Evolutionary conservation across 2,888 invertebrate species (phyloP).

Genomic region (Drosophila mulleri): DNA sequence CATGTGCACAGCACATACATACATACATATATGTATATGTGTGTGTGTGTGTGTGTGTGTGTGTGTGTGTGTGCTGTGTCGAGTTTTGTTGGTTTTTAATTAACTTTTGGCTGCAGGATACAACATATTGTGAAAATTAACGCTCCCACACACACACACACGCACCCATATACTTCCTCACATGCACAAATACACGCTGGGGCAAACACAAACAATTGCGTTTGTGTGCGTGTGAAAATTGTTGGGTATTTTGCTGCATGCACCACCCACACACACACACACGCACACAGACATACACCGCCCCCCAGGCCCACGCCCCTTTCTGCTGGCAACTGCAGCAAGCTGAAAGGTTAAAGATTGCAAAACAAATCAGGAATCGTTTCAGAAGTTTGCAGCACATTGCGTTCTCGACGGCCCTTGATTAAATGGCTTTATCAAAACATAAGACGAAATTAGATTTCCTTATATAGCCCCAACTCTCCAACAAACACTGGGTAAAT

Average conservation of each 20-base stretch:
- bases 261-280: background rate
- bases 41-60: slow-evolving; percentile 6
- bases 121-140: slow-evolving; percentile 84
- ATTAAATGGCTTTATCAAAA: slow-evolving; percentile 36
- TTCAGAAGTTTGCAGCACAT: slow-evolving; percentile 19
- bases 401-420: slow-evolving; percentile 23
- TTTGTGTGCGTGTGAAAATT: slow-evolving; percentile 47
- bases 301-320: slow-evolving; percentile 7
- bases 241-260: slow-evolving; percentile 41
- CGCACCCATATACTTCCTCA: slow-evolving; percentile 8
- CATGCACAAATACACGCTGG: slow-evolving; percentile 16
- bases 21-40: slow-evolving; percentile 16
- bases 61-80: slow-evolving; percentile 52
- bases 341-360: slow-evolving; percentile 43
- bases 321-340: background rate
- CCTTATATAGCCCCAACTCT: slow-evolving; percentile 10
- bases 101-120: slow-evolving; percentile 85
- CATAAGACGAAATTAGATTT: slow-evolving; percentile 53
- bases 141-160: slow-evolving; percentile 51
- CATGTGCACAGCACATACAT: slow-evolving; percentile 16
- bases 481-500: background rate
- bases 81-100: slow-evolving; percentile 85
- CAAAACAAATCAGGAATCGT: slow-evolving; percentile 25
- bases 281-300: no score
- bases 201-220: slow-evolving; percentile 55